A percentile compares a stretch with the other conserved stretches of the same genome.
phyloP scores from a whole-genome alignment of 2,113 vertebrate species.

The Haemorhous mexicanus region DNA sequence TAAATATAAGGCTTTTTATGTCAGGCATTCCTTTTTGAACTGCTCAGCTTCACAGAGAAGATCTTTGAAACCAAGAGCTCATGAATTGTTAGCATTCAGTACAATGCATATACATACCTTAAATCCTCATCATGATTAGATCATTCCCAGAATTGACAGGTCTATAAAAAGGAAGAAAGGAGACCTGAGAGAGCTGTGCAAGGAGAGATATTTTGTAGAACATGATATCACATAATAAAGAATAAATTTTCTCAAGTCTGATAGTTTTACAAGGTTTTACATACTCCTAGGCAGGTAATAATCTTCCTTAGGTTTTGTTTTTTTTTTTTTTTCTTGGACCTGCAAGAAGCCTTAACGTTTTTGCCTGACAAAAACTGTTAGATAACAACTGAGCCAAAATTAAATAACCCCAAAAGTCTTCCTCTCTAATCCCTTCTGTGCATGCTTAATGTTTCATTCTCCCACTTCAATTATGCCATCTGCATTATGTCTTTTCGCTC shows the following conservation, averaged over 20 bases:
- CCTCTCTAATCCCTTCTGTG: constrained; percentile 72
- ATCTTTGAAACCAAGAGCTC: constrained; percentile 47
- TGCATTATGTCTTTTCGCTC: constrained; percentile 81
- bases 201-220: constrained; percentile 51
- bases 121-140: constrained; percentile 40
- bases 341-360: constrained; percentile 32
- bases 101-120: constrained; percentile 40
- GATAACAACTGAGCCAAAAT: constrained; percentile 67
- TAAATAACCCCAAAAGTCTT: constrained; percentile 69
- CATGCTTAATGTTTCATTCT: constrained; percentile 76
- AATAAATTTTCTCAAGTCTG: constrained; percentile 40
- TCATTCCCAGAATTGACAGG: constrained; percentile 46
- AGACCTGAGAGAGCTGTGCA: constrained; percentile 19
- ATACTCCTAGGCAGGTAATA: constrained; percentile 66
- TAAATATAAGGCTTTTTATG: constrained; percentile 50
- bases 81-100: constrained; percentile 56
- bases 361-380: constrained; percentile 52
- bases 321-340: not conserved
- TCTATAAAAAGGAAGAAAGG: constrained; percentile 57
- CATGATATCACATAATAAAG: constrained; percentile 61
- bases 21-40: constrained; percentile 38
- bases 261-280: constrained; percentile 54
- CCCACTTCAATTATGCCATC: constrained; percentile 87
- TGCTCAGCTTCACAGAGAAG: not conserved
- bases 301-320: constrained; percentile 11